Evolutionary conservation across 2,113 vertebrate genomes (phyloP).

Genomic region (Crypturellus undulatus): DNA sequence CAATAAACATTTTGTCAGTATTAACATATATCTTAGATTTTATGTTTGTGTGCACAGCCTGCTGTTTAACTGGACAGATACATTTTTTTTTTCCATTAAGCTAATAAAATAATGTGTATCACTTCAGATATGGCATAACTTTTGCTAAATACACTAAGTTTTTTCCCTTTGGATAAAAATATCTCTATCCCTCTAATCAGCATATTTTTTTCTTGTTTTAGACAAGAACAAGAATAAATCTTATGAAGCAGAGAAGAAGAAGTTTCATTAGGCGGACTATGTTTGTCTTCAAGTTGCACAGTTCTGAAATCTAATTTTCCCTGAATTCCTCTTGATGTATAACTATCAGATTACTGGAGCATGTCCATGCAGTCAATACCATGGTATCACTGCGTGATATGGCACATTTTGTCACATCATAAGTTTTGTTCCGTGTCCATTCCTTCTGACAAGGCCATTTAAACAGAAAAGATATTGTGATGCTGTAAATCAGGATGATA

Average conservation of each 20-base stretch:
- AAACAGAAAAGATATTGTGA: background rate
- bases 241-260: background rate
- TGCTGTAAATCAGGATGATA: background rate
- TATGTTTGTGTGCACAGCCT: background rate
- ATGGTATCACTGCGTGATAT: background rate
- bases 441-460: background rate
- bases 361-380: background rate
- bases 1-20: background rate
- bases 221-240: background rate
- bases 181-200: background rate
- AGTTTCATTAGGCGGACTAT: background rate
- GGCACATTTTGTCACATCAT: background rate
- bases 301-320: background rate
- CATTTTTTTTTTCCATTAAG: background rate
- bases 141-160: background rate
- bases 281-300: background rate
- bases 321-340: background rate
- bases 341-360: background rate
- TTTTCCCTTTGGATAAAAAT: background rate
- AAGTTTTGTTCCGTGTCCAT: background rate
- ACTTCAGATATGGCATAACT: background rate
- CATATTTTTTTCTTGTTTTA: background rate
- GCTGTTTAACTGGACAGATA: background rate
- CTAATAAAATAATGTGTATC: background rate
- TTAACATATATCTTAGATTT: background rate